These are phyloP conservation scores for Hypomecis punctinalis DNA, from an alignment of 2,888 invertebrate genomes.

Conservation along the genomic window DNA sequence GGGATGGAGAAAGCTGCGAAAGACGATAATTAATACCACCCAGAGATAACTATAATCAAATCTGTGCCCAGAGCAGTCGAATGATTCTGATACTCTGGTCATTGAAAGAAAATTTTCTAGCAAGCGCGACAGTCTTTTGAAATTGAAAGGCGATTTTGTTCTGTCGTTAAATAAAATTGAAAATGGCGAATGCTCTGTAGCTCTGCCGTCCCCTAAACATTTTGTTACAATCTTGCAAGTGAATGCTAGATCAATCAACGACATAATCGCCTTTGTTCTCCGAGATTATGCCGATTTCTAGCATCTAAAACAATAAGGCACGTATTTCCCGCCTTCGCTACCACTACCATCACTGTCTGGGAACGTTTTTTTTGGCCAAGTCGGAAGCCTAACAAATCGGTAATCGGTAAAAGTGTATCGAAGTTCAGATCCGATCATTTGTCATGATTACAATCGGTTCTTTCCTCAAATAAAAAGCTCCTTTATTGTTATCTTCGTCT, in stretches of 20 bases:
- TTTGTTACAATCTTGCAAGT: background rate
- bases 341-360: slow-evolving; percentile 43
- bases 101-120: too few relatives aligned
- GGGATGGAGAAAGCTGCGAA: too few relatives aligned
- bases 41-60: too few relatives aligned
- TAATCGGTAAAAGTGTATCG: slow-evolving; percentile 75
- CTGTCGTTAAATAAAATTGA: too few relatives aligned
- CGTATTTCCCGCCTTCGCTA: slow-evolving; percentile 1
- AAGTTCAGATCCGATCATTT: slow-evolving; percentile 50
- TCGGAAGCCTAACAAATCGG: slow-evolving; percentile 54
- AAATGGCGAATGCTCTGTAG: background rate
- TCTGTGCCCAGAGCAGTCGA: too few relatives aligned
- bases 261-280: slow-evolving; percentile 21
- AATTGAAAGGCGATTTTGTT: too few relatives aligned
- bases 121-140: too few relatives aligned
- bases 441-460: slow-evolving; percentile 56
- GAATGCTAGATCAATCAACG: background rate
- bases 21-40: too few relatives aligned
- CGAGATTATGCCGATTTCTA: slow-evolving; percentile 21
- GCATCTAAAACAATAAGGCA: slow-evolving; percentile 16
- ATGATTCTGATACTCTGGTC: too few relatives aligned
- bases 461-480: slow-evolving; percentile 48
- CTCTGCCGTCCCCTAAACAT: too few relatives aligned
- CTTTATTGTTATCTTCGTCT: slow-evolving; percentile 43
- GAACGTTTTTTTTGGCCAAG: slow-evolving; percentile 44